Base-by-base conservation (phyloP, 1,140 invertebrate genomes). In the Heliconius himera region DNA sequence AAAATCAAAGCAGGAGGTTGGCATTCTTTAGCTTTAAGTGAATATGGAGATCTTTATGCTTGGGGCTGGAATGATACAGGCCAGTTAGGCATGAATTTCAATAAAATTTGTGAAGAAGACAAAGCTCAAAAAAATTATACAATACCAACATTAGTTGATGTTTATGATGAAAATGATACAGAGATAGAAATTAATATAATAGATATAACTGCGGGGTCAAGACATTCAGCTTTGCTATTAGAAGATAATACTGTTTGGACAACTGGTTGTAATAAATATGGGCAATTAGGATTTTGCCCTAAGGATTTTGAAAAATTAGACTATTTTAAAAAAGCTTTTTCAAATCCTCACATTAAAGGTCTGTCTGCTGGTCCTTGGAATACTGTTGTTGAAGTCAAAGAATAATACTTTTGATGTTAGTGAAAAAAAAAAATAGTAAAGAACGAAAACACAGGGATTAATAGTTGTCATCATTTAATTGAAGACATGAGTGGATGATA, bases 61-160 rank as follows among this genome's bases (percentile, higher is more conserved):
- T 99, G 98, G 98, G 98, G 98, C n/a, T 98, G 97, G 96, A 99
- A 99, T 94, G 96, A 97, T 82, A 96, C 95, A 90, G 98, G 98
- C 0, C 98, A 99, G 89, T 91, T 99, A 41, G 98, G 98, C 18
- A 89, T 96, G 38, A 94, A 83, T 46, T n/a, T 70, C 95, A 51
- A 87, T 80, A 83, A 76, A 78, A 76, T 66, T 49, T 29, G 70
- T 80, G 36, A 93, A 95, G 36, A 71, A 71, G 33, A 76, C 82
- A 71, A 84, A 36, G 70, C 74, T 33, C 26, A 81, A 41, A 87
- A 87, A 74, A 90, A 82, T 60, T 95, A 91, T 80, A 84, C 95
- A 70, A 84, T 95, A 79, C 96, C 96, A 77, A 93, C 90, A 83
- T 74, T 95, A 74, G 90, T 97, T 79, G 95, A 96, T 88, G 91